Evolutionary conservation across 2,113 vertebrate genomes (phyloP), one percentile per base, ranked within the genome.

Genomic region (Eolophus roseicapilla): DNA sequence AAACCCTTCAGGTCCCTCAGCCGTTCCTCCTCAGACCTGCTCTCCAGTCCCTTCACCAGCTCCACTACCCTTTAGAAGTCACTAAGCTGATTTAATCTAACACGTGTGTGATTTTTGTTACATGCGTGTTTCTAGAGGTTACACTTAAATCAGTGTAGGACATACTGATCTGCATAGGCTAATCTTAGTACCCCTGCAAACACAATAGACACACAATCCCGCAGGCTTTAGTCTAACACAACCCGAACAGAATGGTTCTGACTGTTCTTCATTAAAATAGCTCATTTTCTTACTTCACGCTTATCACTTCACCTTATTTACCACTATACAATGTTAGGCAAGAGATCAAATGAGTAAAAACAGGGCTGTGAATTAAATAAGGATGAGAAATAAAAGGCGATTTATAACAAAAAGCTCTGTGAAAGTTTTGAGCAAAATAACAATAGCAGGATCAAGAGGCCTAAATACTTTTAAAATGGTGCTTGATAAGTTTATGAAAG

Each of bases 231-330:
- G 11, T 70, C 16, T 63, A 77, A 39, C 27, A 47, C 11, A 44
- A 9, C 29, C 13, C 2, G 0, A 39, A 46, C 25, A 77, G 15
- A 81, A 74, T 43, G 7, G 3, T 37, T 92, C n/a, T 83, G 31
- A n/a, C 14, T 82, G 21, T 70, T 86, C 19, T 59, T 86, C 57
- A 60, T 53, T 74, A 62, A 86, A 77, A 82, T 27, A 88, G 19
- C 25, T 70, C 13, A 46, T 90, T 95, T 94, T 92, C 64, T 23
- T 83, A 35, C 41, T 74, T 90, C 5, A 70, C n/a, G 37, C 24
- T 80, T 95, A 86, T 88, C 6, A 39, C 25, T 90, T 92, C 20
- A 86, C 63, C 15, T 90, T 86, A 67, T 86, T 90, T 95, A 74
- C 16, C 37, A 33, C 10, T 57, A 74, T 41, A 63, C 12, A 55